A percentile compares a stretch with the other conserved stretches of the same genome.
phyloP scores from a whole-genome alignment of 2,113 vertebrate genomes.

The Mesitornis unicolor region DNA sequence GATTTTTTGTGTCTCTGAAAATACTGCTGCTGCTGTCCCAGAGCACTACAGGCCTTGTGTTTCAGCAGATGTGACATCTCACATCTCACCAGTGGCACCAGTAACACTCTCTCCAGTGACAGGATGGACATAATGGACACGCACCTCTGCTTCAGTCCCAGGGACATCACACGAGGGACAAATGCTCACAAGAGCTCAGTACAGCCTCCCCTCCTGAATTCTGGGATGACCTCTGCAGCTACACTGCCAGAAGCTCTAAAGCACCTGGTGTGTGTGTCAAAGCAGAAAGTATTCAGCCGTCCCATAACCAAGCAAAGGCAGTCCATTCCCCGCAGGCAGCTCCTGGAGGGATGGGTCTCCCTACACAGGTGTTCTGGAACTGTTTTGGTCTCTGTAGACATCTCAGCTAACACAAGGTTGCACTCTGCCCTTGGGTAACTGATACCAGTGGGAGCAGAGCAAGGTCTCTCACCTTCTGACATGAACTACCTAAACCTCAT shows the following conservation, averaged over 20 bases:
- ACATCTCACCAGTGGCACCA: background rate
- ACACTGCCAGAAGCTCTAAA: background rate
- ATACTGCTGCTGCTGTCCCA: background rate
- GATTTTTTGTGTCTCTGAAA: background rate
- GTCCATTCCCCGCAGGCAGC: rapidly evolving
- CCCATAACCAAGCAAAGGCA: background rate
- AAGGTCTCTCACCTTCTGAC: background rate
- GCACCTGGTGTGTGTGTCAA: background rate
- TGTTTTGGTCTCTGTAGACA: rapidly evolving
- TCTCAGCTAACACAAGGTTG: background rate
- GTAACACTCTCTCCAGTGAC: background rate
- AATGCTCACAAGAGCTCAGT: background rate
- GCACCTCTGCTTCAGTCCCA: background rate
- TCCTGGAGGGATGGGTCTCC: background rate
- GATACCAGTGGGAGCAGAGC: rapidly evolving
- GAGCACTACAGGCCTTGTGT: background rate
- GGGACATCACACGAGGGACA: rapidly evolving
- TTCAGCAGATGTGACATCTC: background rate
- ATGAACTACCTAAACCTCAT: background rate
- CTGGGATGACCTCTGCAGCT: background rate
- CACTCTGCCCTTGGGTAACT: background rate
- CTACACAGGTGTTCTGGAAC: background rate
- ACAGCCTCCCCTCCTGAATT: background rate
- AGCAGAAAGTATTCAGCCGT: background rate
- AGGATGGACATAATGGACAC: background rate